Evolutionary conservation across 2,113 vertebrate species (phyloP).

Genomic region (Amphilophus citrinellus): DNA sequence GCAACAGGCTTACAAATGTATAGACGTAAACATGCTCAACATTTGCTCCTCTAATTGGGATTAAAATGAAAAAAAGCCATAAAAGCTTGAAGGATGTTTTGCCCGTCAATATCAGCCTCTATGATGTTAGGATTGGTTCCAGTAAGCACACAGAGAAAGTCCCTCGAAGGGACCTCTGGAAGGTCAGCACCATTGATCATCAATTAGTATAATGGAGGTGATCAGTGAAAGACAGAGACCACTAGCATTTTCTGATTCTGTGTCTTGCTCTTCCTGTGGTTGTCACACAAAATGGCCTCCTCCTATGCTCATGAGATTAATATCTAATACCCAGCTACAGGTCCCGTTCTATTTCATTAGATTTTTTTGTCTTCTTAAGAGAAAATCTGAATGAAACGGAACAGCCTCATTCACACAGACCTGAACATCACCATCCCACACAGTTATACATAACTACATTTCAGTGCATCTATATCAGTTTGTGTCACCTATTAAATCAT

Average conservation of each 20-base stretch:
- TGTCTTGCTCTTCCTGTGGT: conserved; percentile 73
- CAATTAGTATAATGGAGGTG: conserved; percentile 56
- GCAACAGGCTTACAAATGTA: conserved; percentile 18
- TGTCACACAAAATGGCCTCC: conserved; percentile 81
- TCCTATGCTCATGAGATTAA: conserved; percentile 60
- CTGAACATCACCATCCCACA: conserved; percentile 53
- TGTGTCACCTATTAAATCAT: conserved; percentile 52
- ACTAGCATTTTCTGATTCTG: conserved; percentile 46
- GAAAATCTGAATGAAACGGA: conserved; percentile 45
- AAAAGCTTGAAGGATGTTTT: conserved; percentile 19
- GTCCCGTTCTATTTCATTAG: conserved; percentile 48
- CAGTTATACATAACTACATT: conserved; percentile 62
- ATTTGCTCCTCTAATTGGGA: background rate
- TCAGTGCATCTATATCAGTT: conserved; percentile 77
- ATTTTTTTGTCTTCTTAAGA: background rate
- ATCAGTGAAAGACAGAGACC: conserved; percentile 55
- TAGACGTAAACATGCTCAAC: conserved; percentile 6
- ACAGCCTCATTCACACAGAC: conserved; percentile 39
- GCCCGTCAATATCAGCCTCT: background rate
- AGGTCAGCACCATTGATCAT: conserved; percentile 72
- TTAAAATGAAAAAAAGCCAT: background rate
- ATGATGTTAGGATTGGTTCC: conserved; percentile 23
- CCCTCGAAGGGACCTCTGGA: conserved; percentile 30
- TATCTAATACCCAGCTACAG: conserved; percentile 43
- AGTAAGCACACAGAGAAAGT: conserved; percentile 33